Evolutionary conservation across 2,113 vertebrate species (phyloP).

Genomic region (Nematolebias whitei): DNA sequence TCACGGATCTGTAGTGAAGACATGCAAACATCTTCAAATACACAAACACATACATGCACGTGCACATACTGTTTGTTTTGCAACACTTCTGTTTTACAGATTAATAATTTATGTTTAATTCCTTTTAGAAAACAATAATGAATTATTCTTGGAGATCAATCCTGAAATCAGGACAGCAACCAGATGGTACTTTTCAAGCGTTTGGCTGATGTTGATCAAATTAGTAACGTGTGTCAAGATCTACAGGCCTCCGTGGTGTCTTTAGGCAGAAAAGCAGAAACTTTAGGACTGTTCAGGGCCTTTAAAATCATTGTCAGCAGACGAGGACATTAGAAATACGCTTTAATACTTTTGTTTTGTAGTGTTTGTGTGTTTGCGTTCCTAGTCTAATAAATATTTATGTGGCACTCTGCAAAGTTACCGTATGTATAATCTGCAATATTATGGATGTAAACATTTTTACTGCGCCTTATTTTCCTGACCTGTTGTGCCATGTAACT

Average conservation of each 20-base stretch:
- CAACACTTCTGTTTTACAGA: constrained; percentile 16
- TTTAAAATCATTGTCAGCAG: constrained; percentile 5
- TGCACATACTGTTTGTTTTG: too few species aligned
- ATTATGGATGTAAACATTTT: not conserved
- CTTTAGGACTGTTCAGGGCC: constrained; percentile 8
- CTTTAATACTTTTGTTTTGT: not conserved
- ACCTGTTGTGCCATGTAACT: constrained; percentile 2
- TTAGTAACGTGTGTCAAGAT: constrained; percentile 18
- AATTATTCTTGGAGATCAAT: constrained; percentile 23
- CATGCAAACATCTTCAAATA: not conserved
- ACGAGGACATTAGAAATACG: constrained; percentile 1
- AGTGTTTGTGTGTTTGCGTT: not conserved
- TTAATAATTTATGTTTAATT: constrained; percentile 5
- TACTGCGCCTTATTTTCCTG: constrained; percentile 4
- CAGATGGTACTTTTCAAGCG: not conserved
- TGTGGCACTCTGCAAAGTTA: too few species aligned
- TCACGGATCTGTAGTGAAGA: not conserved
- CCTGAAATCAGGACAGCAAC: constrained; percentile 18
- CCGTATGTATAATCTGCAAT: not conserved
- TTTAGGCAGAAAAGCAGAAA: constrained; percentile 7
- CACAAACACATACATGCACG: too few species aligned
- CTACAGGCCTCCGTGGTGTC: constrained; percentile 25
- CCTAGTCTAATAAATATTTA: not conserved
- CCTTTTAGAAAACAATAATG: not conserved
- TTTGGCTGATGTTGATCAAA: constrained; percentile 31